Evolutionary conservation across 2,797 vertebrate species (phyloP), one percentile per base, ranked within the genome.

Genomic region (Rallus crepitans): DNA sequence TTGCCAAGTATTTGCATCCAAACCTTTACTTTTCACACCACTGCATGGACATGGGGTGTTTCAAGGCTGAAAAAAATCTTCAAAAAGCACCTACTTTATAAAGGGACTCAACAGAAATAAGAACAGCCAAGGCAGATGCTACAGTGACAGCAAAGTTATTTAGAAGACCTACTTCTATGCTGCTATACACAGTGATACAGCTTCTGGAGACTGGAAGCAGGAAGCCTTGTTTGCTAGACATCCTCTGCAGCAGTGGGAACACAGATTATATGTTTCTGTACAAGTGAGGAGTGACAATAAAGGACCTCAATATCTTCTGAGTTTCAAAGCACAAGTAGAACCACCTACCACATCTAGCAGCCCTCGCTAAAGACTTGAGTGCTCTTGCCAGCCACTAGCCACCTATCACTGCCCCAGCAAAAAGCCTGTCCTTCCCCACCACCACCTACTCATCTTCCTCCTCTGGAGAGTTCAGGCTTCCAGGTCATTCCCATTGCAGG

Each of bases 231-330:
- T 73, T 48, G 61, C 31, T 15, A 40, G 56, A 53, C 30, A 11
- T 12, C 20, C 14, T 63, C 23, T 17, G 7, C 56, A 53, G 14
- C 19, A 53, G 37, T 3, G 7, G 39, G 45, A 69, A 42, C 0
- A 0, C 1, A 16, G 19, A 68, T 28, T 18, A 48, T 6, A 27
- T 0, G 1, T 10, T 53, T 48, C 60, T 48, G 33, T 35, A 40
- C 39, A 65, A 75, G 28, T 18, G 8, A 75, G 11, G 19, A 8
- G 19, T 31, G 31, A 50, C 19, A 30, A 39, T 6, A 27, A 55
- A 60, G 39, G n/a, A 53, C 25, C 18, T 23, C 1, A 64, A 65
- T 42, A 31, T 57, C 24, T 76, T 42, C 28, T 18, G 14, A 11
- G 15, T 45, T 77, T 59, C 45, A 79, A 63, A 55, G 47, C 52